Evolutionary conservation across 2,113 vertebrate species (phyloP).

Genomic region (Bostrychus sinensis): DNA sequence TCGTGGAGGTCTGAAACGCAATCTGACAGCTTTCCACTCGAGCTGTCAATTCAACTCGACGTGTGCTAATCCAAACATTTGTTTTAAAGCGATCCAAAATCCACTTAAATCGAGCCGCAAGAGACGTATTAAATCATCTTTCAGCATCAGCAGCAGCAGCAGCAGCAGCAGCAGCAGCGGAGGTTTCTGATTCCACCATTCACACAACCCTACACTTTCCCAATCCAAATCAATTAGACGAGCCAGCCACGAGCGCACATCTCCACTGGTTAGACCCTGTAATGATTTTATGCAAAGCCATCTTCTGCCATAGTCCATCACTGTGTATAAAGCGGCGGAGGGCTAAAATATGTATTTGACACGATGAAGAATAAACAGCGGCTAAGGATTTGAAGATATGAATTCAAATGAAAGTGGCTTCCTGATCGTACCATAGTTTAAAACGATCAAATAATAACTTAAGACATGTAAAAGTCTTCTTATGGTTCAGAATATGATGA

Average conservation of each 20-base stretch:
- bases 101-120: slow-evolving; percentile 11
- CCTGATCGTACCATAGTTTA: too few relatives aligned
- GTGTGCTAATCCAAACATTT: slow-evolving; percentile 25
- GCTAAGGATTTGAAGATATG: too few relatives aligned
- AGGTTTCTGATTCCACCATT: slow-evolving; percentile 49
- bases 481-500: too few relatives aligned
- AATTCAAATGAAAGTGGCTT: too few relatives aligned
- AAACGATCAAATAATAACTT: too few relatives aligned
- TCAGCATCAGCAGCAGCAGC: too few relatives aligned
- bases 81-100: slow-evolving; percentile 8
- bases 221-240: slow-evolving; percentile 66
- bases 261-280: slow-evolving; percentile 52
- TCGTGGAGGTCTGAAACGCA: slow-evolving; percentile 26
- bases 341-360: too few relatives aligned
- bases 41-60: slow-evolving; percentile 19
- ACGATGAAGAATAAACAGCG: too few relatives aligned
- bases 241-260: slow-evolving; percentile 26
- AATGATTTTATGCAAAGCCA: slow-evolving; percentile 53
- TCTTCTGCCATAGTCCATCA: slow-evolving; percentile 30
- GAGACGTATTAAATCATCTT: slow-evolving; percentile 49
- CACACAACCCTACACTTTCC: slow-evolving; percentile 60
- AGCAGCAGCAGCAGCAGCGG: slow-evolving; percentile 33
- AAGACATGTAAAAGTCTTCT: too few relatives aligned
- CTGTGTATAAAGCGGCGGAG: too few relatives aligned
- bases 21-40: slow-evolving; percentile 11